phyloP scores from a whole-genome alignment of 2,797 vertebrate species.

The Catharus ustulatus region DNA sequence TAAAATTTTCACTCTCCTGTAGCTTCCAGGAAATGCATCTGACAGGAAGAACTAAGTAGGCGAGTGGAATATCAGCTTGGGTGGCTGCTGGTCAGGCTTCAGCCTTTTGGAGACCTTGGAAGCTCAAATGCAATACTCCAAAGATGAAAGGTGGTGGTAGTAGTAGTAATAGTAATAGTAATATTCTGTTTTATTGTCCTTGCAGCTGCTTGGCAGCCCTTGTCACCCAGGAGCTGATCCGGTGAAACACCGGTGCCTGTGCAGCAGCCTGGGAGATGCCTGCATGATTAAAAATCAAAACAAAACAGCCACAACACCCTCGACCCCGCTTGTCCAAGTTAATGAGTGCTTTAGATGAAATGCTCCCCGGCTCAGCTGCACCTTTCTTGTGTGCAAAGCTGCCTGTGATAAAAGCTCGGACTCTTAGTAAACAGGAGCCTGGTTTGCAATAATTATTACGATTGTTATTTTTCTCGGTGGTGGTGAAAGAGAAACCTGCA shows the following conservation, averaged over 20 bases:
- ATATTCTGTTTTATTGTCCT: not conserved
- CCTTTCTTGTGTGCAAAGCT: not conserved
- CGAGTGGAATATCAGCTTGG: not conserved
- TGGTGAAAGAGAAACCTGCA: not conserved
- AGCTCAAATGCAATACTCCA: not conserved
- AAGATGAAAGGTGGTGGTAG: not conserved
- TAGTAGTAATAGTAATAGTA: not conserved
- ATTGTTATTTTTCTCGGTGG: not conserved
- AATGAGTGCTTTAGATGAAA: slow-evolving; percentile 6
- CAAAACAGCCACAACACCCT: not conserved
- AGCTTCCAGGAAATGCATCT: slow-evolving; percentile 12
- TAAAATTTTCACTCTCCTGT: not conserved
- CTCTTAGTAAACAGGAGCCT: not conserved
- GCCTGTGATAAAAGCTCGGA: not conserved
- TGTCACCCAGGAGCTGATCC: not conserved
- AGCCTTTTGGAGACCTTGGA: not conserved
- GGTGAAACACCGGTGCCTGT: not conserved
- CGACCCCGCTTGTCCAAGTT: not conserved
- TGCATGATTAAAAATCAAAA: slow-evolving; percentile 30
- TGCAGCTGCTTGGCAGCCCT: not conserved
- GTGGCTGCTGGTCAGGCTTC: not conserved
- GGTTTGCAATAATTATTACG: not conserved
- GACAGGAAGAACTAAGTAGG: not conserved
- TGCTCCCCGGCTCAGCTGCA: not conserved
- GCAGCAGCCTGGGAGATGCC: not conserved